phyloP scores from a whole-genome alignment of 2,797 vertebrate species.

The Tangara arthus region DNA sequence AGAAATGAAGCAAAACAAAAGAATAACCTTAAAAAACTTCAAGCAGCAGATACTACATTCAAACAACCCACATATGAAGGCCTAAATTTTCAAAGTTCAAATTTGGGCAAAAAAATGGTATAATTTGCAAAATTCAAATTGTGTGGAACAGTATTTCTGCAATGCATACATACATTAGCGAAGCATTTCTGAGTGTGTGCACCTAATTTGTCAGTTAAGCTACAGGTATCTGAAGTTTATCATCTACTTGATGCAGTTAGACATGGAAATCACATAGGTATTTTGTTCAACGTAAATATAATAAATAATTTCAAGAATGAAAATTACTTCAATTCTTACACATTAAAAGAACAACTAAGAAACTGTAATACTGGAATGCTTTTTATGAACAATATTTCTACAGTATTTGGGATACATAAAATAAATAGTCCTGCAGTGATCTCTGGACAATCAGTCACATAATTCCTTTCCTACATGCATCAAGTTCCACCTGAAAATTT shows the following conservation, averaged over 20 bases:
- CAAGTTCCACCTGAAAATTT: background rate
- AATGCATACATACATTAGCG: accelerated
- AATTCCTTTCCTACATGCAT: background rate
- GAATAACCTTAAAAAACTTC: background rate
- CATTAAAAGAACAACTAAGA: background rate
- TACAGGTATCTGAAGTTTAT: background rate
- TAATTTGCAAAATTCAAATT: background rate
- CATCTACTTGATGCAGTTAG: background rate
- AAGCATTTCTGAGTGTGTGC: background rate
- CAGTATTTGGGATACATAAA: background rate
- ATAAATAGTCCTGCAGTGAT: background rate
- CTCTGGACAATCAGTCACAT: background rate
- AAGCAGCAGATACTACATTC: background rate
- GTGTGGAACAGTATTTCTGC: background rate
- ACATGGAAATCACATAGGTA: background rate
- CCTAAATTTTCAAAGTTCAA: background rate
- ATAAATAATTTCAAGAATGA: conserved; percentile 1
- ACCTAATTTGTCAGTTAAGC: background rate
- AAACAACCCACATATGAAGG: background rate
- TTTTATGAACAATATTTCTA: background rate
- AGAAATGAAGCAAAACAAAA: conserved; percentile 7
- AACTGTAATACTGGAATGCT: background rate
- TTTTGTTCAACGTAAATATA: background rate
- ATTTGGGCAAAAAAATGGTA: background rate
- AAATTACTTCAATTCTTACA: background rate